These are phyloP conservation scores for Pollenia angustigena DNA, from an alignment of 2,888 invertebrate species.

Conservation along the genomic window DNA sequence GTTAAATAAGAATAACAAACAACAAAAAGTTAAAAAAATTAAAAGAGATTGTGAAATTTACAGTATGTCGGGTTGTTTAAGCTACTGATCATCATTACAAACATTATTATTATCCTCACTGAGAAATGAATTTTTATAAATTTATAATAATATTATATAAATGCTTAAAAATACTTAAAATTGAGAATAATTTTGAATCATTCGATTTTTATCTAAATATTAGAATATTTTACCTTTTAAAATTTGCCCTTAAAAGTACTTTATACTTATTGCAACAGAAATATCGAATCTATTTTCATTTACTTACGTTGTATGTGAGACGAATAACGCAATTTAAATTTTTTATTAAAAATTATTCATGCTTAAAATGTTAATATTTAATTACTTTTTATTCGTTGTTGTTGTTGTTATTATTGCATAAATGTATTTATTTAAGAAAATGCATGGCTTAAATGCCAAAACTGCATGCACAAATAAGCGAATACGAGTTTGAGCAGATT, in stretches of 20 bases:
- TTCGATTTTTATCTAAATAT: too few species aligned
- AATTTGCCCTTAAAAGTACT: too few species aligned
- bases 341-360: conserved; percentile 57
- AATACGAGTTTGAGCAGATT: conserved; percentile 18
- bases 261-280: too few species aligned
- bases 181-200: too few species aligned
- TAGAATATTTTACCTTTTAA: too few species aligned
- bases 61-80: conserved; percentile 7
- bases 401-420: conserved; percentile 3
- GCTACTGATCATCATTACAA: conserved; percentile 21
- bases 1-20: conserved; percentile 36
- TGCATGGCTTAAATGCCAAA: conserved; percentile 31
- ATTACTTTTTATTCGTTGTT: conserved; percentile 34
- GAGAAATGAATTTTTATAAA: too few species aligned
- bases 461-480: neutral
- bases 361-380: conserved; percentile 51
- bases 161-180: too few species aligned
- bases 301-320: neutral
- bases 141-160: too few species aligned
- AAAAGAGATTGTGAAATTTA: conserved; percentile 27
- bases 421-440: conserved; percentile 19
- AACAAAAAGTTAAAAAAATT: conserved; percentile 19
- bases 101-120: neutral
- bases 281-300: too few species aligned
- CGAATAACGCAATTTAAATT: conserved; percentile 5